A percentile compares a stretch with the other conserved stretches of the same genome.
phyloP scores from a whole-genome alignment of 2,797 vertebrate species.

The Avahi laniger region DNA sequence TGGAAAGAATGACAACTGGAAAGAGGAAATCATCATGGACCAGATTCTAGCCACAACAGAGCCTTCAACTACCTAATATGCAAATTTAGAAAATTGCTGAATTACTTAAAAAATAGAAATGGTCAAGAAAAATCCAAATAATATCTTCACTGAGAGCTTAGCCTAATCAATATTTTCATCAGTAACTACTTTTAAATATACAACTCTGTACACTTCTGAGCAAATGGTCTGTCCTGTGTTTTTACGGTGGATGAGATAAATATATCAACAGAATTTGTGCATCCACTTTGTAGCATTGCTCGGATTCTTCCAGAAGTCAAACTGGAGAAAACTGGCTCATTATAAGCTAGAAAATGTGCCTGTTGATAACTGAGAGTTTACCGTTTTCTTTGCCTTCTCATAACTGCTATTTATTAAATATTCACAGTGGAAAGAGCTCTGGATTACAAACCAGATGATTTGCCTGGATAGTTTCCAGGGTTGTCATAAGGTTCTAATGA shows the following conservation, averaged over 20 bases:
- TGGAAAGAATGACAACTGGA: slow-evolving; percentile 28
- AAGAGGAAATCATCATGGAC: neutral
- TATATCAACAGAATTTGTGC: neutral
- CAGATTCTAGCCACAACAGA: neutral
- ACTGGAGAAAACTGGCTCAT: neutral
- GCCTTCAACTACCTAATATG: neutral
- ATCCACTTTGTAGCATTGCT: neutral
- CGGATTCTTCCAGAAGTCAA: slow-evolving; percentile 17
- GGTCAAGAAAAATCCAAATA: neutral
- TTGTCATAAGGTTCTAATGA: neutral
- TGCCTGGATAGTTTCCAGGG: neutral
- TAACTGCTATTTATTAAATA: neutral
- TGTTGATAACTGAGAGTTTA: neutral
- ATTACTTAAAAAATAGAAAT: slow-evolving; percentile 32
- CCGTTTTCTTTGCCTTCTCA: neutral
- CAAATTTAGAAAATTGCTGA: slow-evolving; percentile 11
- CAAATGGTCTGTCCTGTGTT: neutral
- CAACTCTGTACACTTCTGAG: neutral
- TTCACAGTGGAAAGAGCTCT: neutral
- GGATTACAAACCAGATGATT: neutral
- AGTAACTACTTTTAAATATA: neutral
- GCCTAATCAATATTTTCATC: neutral
- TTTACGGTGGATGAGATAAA: neutral
- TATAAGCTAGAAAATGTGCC: neutral
- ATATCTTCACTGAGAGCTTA: neutral